These are phyloP conservation scores for Brachyhypopomus gauderio DNA, from an alignment of 2,113 vertebrate species.

Conservation along the genomic window DNA sequence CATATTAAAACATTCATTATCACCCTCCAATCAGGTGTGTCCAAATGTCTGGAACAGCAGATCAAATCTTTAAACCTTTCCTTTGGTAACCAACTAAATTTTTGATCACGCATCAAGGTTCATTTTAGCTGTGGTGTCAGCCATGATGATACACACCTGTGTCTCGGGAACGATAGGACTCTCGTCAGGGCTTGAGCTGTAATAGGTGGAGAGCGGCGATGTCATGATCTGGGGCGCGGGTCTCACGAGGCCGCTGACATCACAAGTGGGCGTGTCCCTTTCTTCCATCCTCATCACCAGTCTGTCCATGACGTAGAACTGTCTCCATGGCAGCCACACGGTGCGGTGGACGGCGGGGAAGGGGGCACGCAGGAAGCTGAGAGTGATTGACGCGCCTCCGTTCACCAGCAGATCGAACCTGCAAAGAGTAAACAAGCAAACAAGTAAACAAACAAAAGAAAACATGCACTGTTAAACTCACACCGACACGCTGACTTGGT, in stretches of 20 bases:
- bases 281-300: slow-evolving; percentile 97
- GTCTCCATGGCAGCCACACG: slow-evolving; percentile 95
- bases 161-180: slow-evolving; percentile 95
- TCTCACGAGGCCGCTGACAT: slow-evolving; percentile 89
- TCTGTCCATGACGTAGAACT: slow-evolving; percentile 96
- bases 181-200: slow-evolving; percentile 89
- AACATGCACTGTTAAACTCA: neutral
- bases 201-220: slow-evolving; percentile 92
- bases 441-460: too few species aligned
- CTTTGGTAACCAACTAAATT: too few species aligned
- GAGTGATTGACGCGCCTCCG: slow-evolving; percentile 88
- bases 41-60: too few species aligned
- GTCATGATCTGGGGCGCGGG: slow-evolving; percentile 89
- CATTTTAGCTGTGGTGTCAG: neutral
- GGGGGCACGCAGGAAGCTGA: slow-evolving; percentile 90
- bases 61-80: too few species aligned
- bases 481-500: neutral
- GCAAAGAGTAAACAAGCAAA: neutral
- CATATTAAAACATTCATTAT: too few species aligned
- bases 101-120: too few species aligned
- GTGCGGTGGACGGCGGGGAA: slow-evolving; percentile 90
- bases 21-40: too few species aligned
- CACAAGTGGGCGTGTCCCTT: slow-evolving; percentile 93
- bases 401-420: slow-evolving; percentile 97
- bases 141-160: slow-evolving; percentile 79